phyloP scores from a whole-genome alignment of 1,140 invertebrate species.

The Vollenhovia emeryi region DNA sequence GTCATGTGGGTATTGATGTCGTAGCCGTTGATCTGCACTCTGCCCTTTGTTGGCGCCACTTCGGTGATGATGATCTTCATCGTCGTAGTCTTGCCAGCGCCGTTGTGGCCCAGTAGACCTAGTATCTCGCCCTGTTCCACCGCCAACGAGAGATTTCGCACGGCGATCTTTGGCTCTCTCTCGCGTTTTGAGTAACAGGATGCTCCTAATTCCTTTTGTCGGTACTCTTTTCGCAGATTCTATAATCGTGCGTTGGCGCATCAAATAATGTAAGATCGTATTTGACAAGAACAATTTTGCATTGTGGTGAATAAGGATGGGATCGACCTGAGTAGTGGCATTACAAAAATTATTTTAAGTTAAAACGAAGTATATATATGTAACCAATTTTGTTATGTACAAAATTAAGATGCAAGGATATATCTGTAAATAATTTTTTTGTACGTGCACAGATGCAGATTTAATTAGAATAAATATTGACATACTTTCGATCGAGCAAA shows the following conservation, averaged over 20 bases:
- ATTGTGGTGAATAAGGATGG: neutral
- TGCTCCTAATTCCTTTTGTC: slow-evolving; percentile 73
- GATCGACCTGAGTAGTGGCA: neutral
- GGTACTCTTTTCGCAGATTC: slow-evolving; percentile 85
- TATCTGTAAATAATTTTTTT: no score
- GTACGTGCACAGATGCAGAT: no score
- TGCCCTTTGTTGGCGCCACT: slow-evolving; percentile 90
- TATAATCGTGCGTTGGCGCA: slow-evolving; percentile 64
- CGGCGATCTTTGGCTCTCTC: slow-evolving; percentile 86
- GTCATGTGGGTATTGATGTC: slow-evolving; percentile 88
- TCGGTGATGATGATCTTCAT: slow-evolving; percentile 95
- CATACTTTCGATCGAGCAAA: neutral
- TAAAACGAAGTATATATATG: neutral
- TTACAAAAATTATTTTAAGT: neutral
- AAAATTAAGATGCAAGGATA: neutral
- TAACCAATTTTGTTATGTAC: neutral
- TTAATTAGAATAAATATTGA: no score
- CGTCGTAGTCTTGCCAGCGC: slow-evolving; percentile 95
- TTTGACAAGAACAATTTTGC: neutral
- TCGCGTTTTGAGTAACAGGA: slow-evolving; percentile 84
- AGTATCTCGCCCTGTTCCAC: slow-evolving; percentile 94
- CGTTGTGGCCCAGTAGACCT: slow-evolving; percentile 94
- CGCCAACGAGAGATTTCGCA: slow-evolving; percentile 90
- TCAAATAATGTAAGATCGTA: slow-evolving; percentile 18
- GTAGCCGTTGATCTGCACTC: slow-evolving; percentile 90